Conservation (phyloP, 2,888 invertebrate species). For the Operophtera brumata region DNA sequence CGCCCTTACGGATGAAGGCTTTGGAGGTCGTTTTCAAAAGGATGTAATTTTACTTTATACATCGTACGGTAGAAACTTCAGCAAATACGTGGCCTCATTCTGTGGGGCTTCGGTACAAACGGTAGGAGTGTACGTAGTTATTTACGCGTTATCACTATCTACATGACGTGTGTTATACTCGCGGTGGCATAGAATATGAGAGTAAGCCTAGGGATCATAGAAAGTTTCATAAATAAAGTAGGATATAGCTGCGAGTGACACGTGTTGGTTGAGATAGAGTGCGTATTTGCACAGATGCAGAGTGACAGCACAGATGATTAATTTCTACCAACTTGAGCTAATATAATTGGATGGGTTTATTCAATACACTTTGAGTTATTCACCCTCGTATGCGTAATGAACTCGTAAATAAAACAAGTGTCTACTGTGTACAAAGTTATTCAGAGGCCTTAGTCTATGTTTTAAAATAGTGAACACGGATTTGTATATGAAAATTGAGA, state of each 20-base stretch:
- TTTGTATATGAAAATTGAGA: too few relatives aligned
- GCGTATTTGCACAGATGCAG: constrained; percentile 9
- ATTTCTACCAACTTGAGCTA: constrained; percentile 1
- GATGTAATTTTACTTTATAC: constrained; percentile 15
- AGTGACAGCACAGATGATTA: constrained; percentile 10
- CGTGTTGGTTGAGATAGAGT: neutral
- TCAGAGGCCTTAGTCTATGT: too few relatives aligned
- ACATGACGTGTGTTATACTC: neutral
- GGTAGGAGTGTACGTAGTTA: constrained; percentile 1
- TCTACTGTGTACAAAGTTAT: too few relatives aligned
- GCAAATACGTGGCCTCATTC: constrained; percentile 34
- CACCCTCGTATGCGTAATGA: too few relatives aligned
- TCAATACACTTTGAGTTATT: too few relatives aligned
- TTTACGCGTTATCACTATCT: constrained; percentile 4
- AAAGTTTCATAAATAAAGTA: constrained; percentile 8
- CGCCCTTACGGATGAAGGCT: constrained; percentile 2
- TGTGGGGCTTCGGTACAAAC: constrained; percentile 20
- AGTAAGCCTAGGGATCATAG: constrained; percentile 7
- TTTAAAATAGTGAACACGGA: too few relatives aligned
- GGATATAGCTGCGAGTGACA: neutral
- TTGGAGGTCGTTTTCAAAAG: constrained; percentile 15
- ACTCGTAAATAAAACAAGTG: too few relatives aligned
- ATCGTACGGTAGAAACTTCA: neutral
- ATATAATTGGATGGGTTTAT: neutral
- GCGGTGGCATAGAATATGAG: constrained; percentile 1